Percentiles rank a stretch among this genome's conserved stretches.
These are phyloP conservation scores for Oreochromis grahami DNA, from an alignment of 2,797 vertebrate genomes.

Conservation along the genomic window DNA sequence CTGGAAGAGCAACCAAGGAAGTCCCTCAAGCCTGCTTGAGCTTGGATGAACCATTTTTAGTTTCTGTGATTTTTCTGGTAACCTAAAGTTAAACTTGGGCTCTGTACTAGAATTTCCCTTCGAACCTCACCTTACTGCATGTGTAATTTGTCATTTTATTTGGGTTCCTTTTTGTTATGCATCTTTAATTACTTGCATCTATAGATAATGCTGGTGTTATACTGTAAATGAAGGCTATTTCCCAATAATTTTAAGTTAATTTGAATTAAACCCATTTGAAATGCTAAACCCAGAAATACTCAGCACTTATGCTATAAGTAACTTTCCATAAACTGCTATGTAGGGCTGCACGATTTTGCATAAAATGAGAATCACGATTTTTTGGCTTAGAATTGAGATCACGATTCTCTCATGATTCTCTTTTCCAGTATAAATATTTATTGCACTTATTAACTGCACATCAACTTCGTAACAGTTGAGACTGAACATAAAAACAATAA, in stretches of 20 bases:
- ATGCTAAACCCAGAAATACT: background rate
- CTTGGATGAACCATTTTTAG: background rate
- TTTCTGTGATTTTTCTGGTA: background rate
- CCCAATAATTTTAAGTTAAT: background rate
- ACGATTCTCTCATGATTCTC: too few relatives aligned
- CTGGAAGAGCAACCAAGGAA: background rate
- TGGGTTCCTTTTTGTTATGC: background rate
- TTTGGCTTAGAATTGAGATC: too few relatives aligned
- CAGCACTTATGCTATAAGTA: background rate
- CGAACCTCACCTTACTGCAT: background rate
- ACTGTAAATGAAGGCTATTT: background rate
- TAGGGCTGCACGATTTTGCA: too few relatives aligned
- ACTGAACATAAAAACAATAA: too few relatives aligned
- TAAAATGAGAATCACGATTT: too few relatives aligned
- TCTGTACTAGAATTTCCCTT: background rate
- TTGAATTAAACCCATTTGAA: background rate
- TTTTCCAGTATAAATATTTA: too few relatives aligned
- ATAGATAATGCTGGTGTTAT: background rate
- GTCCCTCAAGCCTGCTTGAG: background rate
- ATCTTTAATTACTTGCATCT: background rate
- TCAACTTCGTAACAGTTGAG: too few relatives aligned
- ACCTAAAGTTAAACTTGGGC: background rate
- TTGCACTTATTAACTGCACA: too few relatives aligned
- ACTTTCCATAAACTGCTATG: background rate
- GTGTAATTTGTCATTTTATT: background rate